A percentile compares a stretch with the other conserved stretches of the same genome.
Evolutionary conservation across 2,113 vertebrate genomes (phyloP).

Genomic region (Sturnira hondurensis): DNA sequence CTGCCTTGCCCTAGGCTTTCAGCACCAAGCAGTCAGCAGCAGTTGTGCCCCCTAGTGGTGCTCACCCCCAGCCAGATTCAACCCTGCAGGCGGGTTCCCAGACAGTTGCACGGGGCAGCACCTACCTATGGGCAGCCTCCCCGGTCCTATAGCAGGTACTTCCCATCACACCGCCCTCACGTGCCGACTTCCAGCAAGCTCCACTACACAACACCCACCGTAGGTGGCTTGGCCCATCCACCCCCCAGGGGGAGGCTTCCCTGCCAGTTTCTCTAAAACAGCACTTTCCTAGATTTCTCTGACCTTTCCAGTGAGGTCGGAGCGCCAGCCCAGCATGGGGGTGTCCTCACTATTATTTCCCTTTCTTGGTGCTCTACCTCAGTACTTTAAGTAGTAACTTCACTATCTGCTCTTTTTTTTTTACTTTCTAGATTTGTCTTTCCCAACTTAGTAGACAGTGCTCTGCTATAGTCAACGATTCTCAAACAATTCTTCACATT

Average conservation of each 20-base stretch:
- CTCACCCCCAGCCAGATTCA: not conserved
- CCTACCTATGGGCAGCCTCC: not conserved
- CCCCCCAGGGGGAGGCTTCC: not conserved
- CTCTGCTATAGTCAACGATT: not conserved
- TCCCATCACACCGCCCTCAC: accelerated
- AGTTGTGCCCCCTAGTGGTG: too few species aligned
- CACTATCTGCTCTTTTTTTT: not conserved
- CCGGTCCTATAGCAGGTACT: not conserved
- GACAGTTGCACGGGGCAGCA: not conserved
- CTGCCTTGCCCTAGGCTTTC: not conserved
- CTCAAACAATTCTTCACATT: not conserved
- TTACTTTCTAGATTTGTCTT: not conserved
- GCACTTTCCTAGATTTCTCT: not conserved
- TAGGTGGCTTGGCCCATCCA: too few species aligned
- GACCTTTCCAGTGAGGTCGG: not conserved
- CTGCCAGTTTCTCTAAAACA: not conserved
- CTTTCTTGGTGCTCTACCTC: not conserved
- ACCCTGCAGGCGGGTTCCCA: not conserved
- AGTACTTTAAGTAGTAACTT: not conserved
- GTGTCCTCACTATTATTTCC: not conserved
- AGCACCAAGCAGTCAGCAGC: not conserved
- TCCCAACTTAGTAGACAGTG: too few species aligned
- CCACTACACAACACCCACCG: not conserved
- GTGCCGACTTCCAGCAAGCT: not conserved
- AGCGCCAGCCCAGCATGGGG: not conserved